These are phyloP conservation scores for Daubentonia madagascariensis DNA, from an alignment of 2,113 vertebrate species.

Conservation along the genomic window DNA sequence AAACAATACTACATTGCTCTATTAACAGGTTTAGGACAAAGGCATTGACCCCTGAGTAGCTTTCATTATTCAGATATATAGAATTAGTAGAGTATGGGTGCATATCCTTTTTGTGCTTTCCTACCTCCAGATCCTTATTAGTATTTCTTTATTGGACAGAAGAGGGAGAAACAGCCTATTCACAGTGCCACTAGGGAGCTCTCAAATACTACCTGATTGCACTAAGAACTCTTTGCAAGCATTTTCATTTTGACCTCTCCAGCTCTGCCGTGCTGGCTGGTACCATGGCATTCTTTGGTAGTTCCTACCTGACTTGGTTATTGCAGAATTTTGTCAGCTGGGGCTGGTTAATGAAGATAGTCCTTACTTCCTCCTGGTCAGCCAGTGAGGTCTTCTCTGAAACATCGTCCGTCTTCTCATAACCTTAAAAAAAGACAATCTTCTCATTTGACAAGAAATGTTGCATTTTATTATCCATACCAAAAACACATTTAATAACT, in stretches of 20 bases:
- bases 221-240: background rate
- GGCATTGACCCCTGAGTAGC: background rate
- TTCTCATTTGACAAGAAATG: conserved; percentile 35
- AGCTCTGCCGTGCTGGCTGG: no score
- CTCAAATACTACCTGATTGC: background rate
- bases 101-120: background rate
- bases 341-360: conserved; percentile 96
- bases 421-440: conserved; percentile 85
- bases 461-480: background rate
- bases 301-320: conserved; percentile 94
- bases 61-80: background rate
- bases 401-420: conserved; percentile 96
- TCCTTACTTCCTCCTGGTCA: conserved; percentile 94
- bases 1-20: background rate
- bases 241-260: background rate
- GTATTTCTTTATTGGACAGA: background rate
- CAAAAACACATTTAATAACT: background rate
- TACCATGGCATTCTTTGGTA: background rate
- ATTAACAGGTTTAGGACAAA: background rate
- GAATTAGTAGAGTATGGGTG: background rate
- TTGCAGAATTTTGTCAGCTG: conserved; percentile 97
- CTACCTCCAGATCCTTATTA: background rate
- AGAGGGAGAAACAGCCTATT: background rate
- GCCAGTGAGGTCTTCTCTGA: conserved; percentile 96
- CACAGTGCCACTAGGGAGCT: background rate